Conservation (phyloP, 2,888 invertebrate species). For the Hypomecis atomaria region DNA sequence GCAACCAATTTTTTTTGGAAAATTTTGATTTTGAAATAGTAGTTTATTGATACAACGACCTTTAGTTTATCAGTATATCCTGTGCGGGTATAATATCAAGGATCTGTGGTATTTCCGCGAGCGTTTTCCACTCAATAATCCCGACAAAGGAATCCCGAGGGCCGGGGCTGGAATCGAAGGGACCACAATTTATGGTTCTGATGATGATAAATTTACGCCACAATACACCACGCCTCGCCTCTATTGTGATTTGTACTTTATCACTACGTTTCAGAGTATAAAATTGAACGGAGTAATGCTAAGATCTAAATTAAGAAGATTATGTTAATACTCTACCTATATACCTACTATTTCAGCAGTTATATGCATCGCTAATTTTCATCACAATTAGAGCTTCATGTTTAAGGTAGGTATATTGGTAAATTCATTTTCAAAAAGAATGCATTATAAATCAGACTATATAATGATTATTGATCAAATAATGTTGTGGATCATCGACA, state of each 20-base stretch:
- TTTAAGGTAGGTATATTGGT: too few relatives aligned
- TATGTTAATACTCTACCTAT: not conserved
- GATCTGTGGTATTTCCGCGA: constrained; percentile 55
- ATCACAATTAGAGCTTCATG: too few relatives aligned
- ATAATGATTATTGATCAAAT: too few relatives aligned
- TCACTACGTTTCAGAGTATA: constrained; percentile 17
- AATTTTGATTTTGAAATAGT: too few relatives aligned
- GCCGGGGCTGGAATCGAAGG: constrained; percentile 49
- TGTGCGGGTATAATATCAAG: constrained; percentile 13
- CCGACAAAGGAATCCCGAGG: constrained; percentile 62
- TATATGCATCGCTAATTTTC: too few relatives aligned
- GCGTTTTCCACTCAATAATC: constrained; percentile 64
- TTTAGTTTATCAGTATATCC: too few relatives aligned
- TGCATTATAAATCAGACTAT: too few relatives aligned
- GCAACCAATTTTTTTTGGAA: too few relatives aligned
- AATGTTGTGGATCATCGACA: too few relatives aligned
- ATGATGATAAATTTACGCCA: constrained; percentile 38
- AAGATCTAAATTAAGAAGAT: not conserved
- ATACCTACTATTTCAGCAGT: too few relatives aligned
- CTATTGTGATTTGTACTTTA: constrained; percentile 30
- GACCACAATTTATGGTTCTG: constrained; percentile 49
- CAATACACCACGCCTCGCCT: constrained; percentile 12
- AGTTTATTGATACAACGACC: too few relatives aligned
- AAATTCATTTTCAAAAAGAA: too few relatives aligned
- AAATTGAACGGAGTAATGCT: constrained; percentile 3